Evolutionary conservation across 2,888 invertebrate genomes (phyloP), one percentile per base, ranked within the genome.

Genomic region (Zaprionus obscuricornis): DNA sequence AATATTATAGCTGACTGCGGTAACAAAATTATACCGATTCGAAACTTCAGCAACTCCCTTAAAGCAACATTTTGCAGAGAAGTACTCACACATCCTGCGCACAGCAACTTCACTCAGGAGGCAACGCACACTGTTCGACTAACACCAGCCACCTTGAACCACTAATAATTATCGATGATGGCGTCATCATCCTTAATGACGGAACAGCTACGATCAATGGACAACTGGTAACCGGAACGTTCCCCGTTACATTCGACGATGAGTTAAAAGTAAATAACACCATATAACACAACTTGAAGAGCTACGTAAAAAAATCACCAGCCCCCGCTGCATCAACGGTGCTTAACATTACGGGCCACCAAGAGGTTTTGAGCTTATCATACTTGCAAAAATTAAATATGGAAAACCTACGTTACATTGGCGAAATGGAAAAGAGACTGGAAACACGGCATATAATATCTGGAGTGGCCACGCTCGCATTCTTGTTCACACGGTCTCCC

Each of bases 121-220:
- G 24, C 3, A 63, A 20, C 42, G 63, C 59, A 22, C 22, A 22
- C 22, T 22, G 22, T 7, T 5, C 22, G 22, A 22, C 22, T 7
- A 4, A 7, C 4, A 4, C 22, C 22, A 22, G 22, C 22, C 22
- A 22, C 7, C 7, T 22, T 4, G 22, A 22, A 7, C 4, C 4
- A 22, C 7, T 22, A 22, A 7, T 5, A 7, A 7, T 22, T 7
- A 7, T 22, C 4, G 22, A 22, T 7, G 22, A 22, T 7, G 22
- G 22, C 22, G 22, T 22, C 22, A 22, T 22, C 22, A 22, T 22
- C 4, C 4, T 22, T 5, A 22, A 22, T 22, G 22, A 22, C 4
- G 10, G 54, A 63, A 52, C 57, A 63, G 55, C 56, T 60, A 20
- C 57, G 57, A 34, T 60, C 57, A 29, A 29, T 39, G 51, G 64